Percentiles rank a stretch among this genome's conserved stretches.
phyloP scores from a whole-genome alignment of 2,113 vertebrate genomes.

The Lipotes vexillifer region DNA sequence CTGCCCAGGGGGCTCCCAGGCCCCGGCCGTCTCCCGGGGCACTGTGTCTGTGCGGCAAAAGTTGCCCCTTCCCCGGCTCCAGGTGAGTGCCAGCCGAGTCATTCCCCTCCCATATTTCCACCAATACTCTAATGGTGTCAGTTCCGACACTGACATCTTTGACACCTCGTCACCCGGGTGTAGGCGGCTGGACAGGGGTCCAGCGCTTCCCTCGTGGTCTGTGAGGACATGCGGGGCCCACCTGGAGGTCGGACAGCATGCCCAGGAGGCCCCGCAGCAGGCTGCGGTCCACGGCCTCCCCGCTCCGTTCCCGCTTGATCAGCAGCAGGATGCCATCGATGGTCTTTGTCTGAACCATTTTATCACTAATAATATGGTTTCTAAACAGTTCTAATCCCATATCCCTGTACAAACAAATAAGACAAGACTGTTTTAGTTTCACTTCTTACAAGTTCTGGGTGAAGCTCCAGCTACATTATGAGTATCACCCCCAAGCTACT shows the following conservation, averaged over 20 bases:
- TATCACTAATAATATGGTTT: slow-evolving; percentile 84
- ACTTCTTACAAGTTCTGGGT: neutral
- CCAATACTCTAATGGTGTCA: too few species aligned
- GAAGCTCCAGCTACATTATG: neutral
- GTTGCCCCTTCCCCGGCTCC: too few species aligned
- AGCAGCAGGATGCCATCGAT: slow-evolving; percentile 85
- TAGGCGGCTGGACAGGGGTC: too few species aligned
- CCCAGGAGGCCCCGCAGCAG: slow-evolving; percentile 84
- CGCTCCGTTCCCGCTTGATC: slow-evolving; percentile 80
- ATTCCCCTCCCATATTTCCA: too few species aligned
- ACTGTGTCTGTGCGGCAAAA: too few species aligned
- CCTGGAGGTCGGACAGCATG: slow-evolving; percentile 88
- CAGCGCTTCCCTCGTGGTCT: rapidly evolving
- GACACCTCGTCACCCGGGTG: rapidly evolving
- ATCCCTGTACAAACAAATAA: slow-evolving; percentile 78
- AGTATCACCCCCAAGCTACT: neutral
- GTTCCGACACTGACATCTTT: too few species aligned
- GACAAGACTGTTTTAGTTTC: neutral
- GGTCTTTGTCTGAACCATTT: slow-evolving; percentile 82
- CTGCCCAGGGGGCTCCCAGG: neutral
- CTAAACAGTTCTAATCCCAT: slow-evolving; percentile 88
- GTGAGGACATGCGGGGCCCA: neutral
- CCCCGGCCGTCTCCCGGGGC: too few species aligned
- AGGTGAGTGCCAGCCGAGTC: too few species aligned
- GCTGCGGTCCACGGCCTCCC: slow-evolving; percentile 85